A percentile compares a stretch with the other conserved stretches of the same genome.
These are phyloP conservation scores for Holacanthus passer DNA, from an alignment of 2,113 vertebrate species.

Conservation along the genomic window DNA sequence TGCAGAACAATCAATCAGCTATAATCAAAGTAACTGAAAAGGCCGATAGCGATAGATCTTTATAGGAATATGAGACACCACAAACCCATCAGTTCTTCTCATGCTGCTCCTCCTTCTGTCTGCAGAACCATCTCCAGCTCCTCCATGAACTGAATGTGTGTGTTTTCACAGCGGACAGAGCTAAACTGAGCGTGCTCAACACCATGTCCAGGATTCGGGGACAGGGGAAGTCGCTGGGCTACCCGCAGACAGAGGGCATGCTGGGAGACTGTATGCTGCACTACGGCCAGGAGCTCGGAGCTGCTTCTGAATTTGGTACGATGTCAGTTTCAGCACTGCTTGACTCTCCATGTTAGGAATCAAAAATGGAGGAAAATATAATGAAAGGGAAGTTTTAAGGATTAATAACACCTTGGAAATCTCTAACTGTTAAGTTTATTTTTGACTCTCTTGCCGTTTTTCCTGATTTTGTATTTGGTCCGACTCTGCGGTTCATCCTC, in stretches of 20 bases:
- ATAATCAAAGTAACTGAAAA: no score
- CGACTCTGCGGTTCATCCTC: not conserved
- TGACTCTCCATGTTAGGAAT: not conserved
- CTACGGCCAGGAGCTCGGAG: constrained; percentile 90
- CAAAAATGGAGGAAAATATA: not conserved
- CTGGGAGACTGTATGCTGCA: constrained; percentile 92
- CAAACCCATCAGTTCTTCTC: no score
- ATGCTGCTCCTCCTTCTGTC: no score
- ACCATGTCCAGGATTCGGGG: constrained; percentile 92
- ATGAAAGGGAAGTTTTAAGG: no score
- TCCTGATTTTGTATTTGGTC: no score
- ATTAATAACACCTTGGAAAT: no score
- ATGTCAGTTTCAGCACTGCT: not conserved
- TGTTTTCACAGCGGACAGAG: constrained; percentile 89
- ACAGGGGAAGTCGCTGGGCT: constrained; percentile 87
- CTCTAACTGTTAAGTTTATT: no score
- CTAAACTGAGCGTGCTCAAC: constrained; percentile 91
- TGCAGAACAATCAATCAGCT: no score
- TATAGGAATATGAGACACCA: no score
- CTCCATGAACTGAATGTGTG: not conserved
- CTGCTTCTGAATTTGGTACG: constrained; percentile 90
- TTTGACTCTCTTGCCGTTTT: not conserved
- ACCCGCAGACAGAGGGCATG: constrained; percentile 92
- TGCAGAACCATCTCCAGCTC: no score
- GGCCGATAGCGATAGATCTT: no score